Evolutionary conservation across 2,113 vertebrate species (phyloP).

Genomic region (Dasyurus viverrinus): DNA sequence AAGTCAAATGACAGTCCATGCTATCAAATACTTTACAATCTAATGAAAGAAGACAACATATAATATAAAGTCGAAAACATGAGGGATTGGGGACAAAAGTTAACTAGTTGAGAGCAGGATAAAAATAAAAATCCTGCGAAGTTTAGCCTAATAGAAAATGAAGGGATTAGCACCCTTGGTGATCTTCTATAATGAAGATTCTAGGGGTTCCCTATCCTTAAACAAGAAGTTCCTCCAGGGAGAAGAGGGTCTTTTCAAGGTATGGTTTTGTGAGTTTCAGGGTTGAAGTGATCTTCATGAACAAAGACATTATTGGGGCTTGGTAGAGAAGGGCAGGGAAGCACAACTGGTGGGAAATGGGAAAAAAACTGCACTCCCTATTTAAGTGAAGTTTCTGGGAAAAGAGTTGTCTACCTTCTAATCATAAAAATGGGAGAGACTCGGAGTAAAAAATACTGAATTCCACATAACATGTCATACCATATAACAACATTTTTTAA

Average conservation of each 20-base stretch:
- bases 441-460: background rate
- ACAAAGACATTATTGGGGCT: background rate
- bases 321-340: background rate
- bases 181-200: background rate
- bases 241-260: background rate
- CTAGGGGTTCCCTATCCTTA: background rate
- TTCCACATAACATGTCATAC: background rate
- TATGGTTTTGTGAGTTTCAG: background rate
- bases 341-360: background rate
- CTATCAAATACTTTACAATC: background rate
- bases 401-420: background rate
- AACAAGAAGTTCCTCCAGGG: too few relatives aligned
- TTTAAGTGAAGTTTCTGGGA: background rate
- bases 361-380: background rate
- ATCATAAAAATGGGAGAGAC: background rate
- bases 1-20: background rate
- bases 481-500: background rate
- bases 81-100: background rate
- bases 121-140: background rate
- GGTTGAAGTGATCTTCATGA: background rate
- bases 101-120: background rate
- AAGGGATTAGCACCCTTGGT: background rate
- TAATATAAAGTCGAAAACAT: background rate
- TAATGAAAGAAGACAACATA: background rate
- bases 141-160: background rate